Conservation (phyloP, 1,140 invertebrate species). For the Sarcophaga peregrina region DNA sequence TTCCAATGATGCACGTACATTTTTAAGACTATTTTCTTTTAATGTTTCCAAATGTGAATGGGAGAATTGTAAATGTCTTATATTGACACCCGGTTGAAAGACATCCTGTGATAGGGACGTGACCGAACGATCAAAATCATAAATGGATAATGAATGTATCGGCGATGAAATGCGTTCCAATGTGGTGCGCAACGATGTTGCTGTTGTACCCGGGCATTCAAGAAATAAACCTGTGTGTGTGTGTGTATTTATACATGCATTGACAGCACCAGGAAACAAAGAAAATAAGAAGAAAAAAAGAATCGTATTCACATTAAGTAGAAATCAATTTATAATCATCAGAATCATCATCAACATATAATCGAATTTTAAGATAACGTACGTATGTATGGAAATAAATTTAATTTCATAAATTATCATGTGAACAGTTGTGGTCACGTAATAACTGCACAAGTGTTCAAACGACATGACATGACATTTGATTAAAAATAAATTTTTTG, state of each 20-base stretch:
- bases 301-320: no score
- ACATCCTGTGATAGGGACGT: constrained; percentile 76
- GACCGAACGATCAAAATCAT: constrained; percentile 82
- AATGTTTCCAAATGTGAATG: constrained; percentile 82
- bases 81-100: constrained; percentile 78
- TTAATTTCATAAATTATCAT: no score
- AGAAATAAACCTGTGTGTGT: constrained; percentile 78
- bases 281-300: not conserved
- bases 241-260: no score
- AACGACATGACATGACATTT: no score
- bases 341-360: no score
- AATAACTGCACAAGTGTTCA: no score
- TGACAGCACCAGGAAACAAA: not conserved
- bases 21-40: constrained; percentile 78
- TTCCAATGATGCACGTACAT: constrained; percentile 80
- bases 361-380: no score
- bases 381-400: no score
- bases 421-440: no score
- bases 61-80: constrained; percentile 84
- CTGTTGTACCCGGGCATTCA: constrained; percentile 80
- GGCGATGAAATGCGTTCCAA: constrained; percentile 71
- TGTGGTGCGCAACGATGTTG: constrained; percentile 67
- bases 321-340: no score
- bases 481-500: no score
- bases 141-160: constrained; percentile 87